Percentiles rank a stretch among this genome's conserved stretches.
Evolutionary conservation across 2,888 invertebrate genomes (phyloP).

Genomic region (Automeris io): DNA sequence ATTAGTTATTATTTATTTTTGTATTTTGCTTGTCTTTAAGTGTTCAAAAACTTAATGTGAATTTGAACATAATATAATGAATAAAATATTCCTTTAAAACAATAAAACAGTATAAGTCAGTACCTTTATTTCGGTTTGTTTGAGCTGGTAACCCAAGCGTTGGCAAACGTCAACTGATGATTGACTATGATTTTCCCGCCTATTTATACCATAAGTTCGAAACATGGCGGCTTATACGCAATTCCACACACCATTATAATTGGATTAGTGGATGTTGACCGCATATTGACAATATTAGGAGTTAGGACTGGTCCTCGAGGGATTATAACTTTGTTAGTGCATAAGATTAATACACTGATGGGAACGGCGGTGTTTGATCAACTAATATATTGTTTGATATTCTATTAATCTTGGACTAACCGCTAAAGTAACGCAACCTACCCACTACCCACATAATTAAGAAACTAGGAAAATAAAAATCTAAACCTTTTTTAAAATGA

Average conservation of each 20-base stretch:
- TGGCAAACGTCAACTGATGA: constrained; percentile 53
- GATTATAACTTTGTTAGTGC: constrained; percentile 64
- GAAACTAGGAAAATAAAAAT: too few relatives aligned
- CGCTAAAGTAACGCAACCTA: too few relatives aligned
- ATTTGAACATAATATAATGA: too few relatives aligned
- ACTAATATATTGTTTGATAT: too few relatives aligned
- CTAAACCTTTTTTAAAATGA: too few relatives aligned
- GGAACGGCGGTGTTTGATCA: constrained; percentile 12
- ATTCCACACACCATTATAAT: constrained; percentile 53
- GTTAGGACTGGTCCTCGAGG: constrained; percentile 35
- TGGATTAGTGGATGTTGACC: constrained; percentile 64
- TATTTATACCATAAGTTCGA: constrained; percentile 49
- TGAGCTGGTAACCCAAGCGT: constrained; percentile 40
- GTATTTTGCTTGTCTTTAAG: too few relatives aligned
- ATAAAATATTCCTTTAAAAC: too few relatives aligned
- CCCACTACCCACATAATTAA: too few relatives aligned
- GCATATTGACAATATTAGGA: constrained; percentile 49
- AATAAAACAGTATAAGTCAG: not conserved
- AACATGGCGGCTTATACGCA: constrained; percentile 33
- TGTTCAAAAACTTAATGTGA: too few relatives aligned
- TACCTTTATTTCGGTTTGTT: constrained; percentile 15
- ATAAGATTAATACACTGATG: constrained; percentile 30
- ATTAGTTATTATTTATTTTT: too few relatives aligned
- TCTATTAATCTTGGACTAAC: too few relatives aligned
- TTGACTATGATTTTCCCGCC: constrained; percentile 29